A percentile compares a stretch with the other conserved stretches of the same genome.
Evolutionary conservation across 2,888 invertebrate species (phyloP).

Genomic region (Lasioglossum malachurum): DNA sequence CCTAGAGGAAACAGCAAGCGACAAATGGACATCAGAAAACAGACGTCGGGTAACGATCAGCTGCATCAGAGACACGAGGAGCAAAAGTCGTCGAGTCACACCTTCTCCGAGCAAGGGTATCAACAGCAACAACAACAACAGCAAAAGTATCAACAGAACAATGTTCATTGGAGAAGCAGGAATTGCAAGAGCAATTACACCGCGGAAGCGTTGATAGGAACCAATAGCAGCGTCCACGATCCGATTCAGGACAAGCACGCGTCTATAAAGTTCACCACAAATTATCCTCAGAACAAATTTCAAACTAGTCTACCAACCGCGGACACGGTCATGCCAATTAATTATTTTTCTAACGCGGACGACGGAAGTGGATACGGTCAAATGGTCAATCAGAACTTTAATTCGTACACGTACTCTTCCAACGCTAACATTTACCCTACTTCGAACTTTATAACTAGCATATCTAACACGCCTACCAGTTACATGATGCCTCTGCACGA

Average conservation of each 20-base stretch:
- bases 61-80: slow-evolving; percentile 78
- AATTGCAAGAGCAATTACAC: slow-evolving; percentile 85
- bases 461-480: slow-evolving; percentile 81
- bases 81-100: slow-evolving; percentile 72
- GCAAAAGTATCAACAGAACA: slow-evolving; percentile 80
- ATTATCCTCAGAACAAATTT: slow-evolving; percentile 82
- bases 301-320: slow-evolving; percentile 73
- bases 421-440: slow-evolving; percentile 83
- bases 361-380: slow-evolving; percentile 81
- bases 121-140: slow-evolving; percentile 68
- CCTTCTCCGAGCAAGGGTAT: slow-evolving; percentile 68
- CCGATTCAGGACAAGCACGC: slow-evolving; percentile 79
- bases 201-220: slow-evolving; percentile 83
- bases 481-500: slow-evolving; percentile 84
- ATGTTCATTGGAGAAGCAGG: slow-evolving; percentile 81
- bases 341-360: slow-evolving; percentile 82
- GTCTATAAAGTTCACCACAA: slow-evolving; percentile 79
- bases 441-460: slow-evolving; percentile 82
- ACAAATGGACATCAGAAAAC: slow-evolving; percentile 81
- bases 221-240: slow-evolving; percentile 78
- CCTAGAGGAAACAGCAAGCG: slow-evolving; percentile 80
- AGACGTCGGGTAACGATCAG: slow-evolving; percentile 73
- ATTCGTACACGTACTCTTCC: slow-evolving; percentile 82
- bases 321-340: slow-evolving; percentile 81
- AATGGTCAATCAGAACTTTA: slow-evolving; percentile 83